A percentile compares a stretch with the other conserved stretches of the same genome.
phyloP scores from a whole-genome alignment of 2,113 vertebrate species.

The Chaenogobius annularis region DNA sequence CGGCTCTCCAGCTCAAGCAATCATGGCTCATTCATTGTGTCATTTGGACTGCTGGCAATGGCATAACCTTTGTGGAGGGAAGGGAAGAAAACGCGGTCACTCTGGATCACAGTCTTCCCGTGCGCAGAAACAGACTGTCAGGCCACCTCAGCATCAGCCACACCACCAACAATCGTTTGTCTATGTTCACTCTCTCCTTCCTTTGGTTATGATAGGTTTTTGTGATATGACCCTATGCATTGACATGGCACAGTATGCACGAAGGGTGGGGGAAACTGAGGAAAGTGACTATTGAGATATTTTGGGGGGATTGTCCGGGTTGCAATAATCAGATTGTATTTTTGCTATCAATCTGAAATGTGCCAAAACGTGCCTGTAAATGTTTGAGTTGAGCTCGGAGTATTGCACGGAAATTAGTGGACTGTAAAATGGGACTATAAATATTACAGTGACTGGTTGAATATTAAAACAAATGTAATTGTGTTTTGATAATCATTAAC shows the following conservation, averaged over 20 bases:
- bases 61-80: slow-evolving; percentile 85
- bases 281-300: not conserved
- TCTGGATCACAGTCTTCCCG: slow-evolving; percentile 70
- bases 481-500: too few species aligned
- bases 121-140: slow-evolving; percentile 77
- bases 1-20: slow-evolving; percentile 70
- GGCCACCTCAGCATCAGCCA: slow-evolving; percentile 67
- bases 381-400: not conserved
- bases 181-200: slow-evolving; percentile 36
- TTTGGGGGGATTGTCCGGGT: not conserved
- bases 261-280: slow-evolving; percentile 15
- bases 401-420: not conserved
- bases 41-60: slow-evolving; percentile 91
- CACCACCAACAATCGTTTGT: slow-evolving; percentile 54
- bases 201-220: slow-evolving; percentile 39
- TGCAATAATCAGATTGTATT: not conserved
- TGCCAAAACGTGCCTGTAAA: not conserved
- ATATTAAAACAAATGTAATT: too few species aligned
- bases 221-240: slow-evolving; percentile 15
- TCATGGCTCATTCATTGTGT: slow-evolving; percentile 87
- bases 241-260: slow-evolving; percentile 27
- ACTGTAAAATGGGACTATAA: not conserved
- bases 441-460: too few species aligned
- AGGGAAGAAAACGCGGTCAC: slow-evolving; percentile 71
- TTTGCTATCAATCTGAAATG: not conserved